Evolutionary conservation across 2,888 invertebrate genomes (phyloP), one percentile per base, ranked within the genome.

Genomic region (Peribatodes rhomboidaria): DNA sequence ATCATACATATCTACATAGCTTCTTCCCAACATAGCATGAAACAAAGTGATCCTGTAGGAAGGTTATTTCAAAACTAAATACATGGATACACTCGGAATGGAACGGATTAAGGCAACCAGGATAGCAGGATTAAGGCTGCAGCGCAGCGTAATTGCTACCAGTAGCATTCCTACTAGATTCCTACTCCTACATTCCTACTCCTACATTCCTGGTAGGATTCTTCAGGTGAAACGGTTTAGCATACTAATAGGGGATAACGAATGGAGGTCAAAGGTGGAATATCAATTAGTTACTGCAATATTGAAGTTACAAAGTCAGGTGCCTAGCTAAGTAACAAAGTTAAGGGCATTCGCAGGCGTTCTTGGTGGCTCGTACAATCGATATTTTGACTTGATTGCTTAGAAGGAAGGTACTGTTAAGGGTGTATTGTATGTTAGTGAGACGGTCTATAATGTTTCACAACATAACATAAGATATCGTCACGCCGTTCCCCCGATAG

Each of bases 191-290:
- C 18, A 10, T 8, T 13, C 18, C 27, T 33, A 18, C 11, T 33
- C 31, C 31, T 27, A 31, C 14, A 54, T 54, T 42, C 54, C 42
- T 41, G 39, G 49, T 42, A 54, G 33, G 39, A 55, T 46, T 49
- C 52, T 52, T 37, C 47, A 57, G 59, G 35, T 44, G 52, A 46
- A 7, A 41, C 53, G 60, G 61, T 65, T 61, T 53, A 35, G 61
- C 47, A 65, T 70, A 67, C 62, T 61, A 67, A 70, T 65, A 41
- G 53, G 20, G 60, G 55, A 49, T 61, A 57, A 60, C 56, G 53
- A 50, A 50, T 50, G 13, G 37, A 33, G 55, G 55, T 33, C 54
- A 55, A 13, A 44, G 55, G 44, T 44, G 22, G 55, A 55, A 55
- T 55, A 55, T 55, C 44, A 55, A 55, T 55, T 55, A 55, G n/a